Base-by-base conservation (phyloP, 2,113 vertebrate genomes). In the Raja brachyura region DNA sequence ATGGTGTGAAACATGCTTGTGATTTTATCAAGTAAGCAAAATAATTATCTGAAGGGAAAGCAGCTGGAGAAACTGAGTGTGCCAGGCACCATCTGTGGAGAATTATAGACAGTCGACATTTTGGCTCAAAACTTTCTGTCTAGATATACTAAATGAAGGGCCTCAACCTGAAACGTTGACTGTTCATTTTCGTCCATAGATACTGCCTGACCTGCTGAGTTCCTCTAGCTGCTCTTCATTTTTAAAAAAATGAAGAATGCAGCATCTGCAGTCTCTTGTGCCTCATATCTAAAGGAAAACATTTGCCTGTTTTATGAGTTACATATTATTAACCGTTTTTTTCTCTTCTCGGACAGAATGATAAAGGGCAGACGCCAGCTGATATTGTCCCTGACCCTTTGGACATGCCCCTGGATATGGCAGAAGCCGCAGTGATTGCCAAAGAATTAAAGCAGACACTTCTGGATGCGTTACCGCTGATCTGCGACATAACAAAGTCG, bases 401-500 rank as follows among this genome's bases (percentile, higher is more conserved):
- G 0, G 98, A 99, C 93, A 99, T 99, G 98, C 97, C 98, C 0
- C 93, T 98, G 93, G 98, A 99, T 93, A 99, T 99, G 98, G 97
- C 98, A 0, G 98, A 99, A 4, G 98, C 98, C 0, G 98, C 98
- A 0, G 97, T 97, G 0, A 96, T 97, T 25, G 98, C 98, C 20
- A 99, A 98, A 94, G 98, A 98, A 93, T 96, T 99, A 93, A 96
- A 96, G 90, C 95, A 97, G 94, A 95, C 99, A 94, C 94, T 99
- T 85, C 94, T 97, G 39, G 97, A 96, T 39, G 97, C 97, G 0
- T 94, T 97, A 61, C 98, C 98, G 90, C 95, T 97, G 93, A 95
- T 97, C 0, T 96, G 96, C 68, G 95, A 96, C 14, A 94, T 97
- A 93, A 95, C 96, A 7, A 94, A 96, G 93, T 94, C 95, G 8